Evolutionary conservation across 2,113 vertebrate genomes (phyloP).

Genomic region (Anguilla rostrata): DNA sequence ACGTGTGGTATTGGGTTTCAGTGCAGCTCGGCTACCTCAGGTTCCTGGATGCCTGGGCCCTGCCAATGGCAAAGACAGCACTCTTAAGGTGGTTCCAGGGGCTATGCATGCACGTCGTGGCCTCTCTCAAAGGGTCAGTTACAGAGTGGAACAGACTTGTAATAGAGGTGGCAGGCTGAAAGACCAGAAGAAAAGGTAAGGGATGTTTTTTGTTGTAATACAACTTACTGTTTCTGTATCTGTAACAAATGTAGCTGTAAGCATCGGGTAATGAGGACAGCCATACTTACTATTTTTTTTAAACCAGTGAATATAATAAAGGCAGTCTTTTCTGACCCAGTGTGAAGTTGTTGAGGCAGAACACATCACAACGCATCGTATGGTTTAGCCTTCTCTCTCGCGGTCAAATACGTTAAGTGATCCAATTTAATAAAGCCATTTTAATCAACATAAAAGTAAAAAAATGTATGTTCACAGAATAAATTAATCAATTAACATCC

Average conservation of each 20-base stretch:
- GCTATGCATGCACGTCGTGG: not conserved
- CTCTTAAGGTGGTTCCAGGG: not conserved
- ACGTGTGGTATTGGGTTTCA: not conserved
- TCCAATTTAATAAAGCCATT: no score
- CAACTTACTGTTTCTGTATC: not conserved
- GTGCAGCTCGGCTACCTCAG: not conserved
- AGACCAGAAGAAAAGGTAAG: slow-evolving; percentile 75
- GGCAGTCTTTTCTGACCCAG: no score
- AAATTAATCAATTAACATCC: no score
- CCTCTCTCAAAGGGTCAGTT: slow-evolving; percentile 29
- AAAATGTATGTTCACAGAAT: no score
- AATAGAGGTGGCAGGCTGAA: slow-evolving; percentile 72
- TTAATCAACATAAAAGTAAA: no score
- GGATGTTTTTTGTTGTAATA: not conserved
- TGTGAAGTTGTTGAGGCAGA: no score
- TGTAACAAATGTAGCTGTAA: not conserved
- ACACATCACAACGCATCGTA: no score
- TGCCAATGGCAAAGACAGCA: not conserved
- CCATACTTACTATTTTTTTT: not conserved
- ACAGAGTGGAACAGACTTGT: slow-evolving; percentile 56
- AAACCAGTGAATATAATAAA: not conserved
- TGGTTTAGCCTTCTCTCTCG: not conserved
- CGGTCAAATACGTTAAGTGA: not conserved
- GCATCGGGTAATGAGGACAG: not conserved
- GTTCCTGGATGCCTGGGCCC: not conserved